phyloP scores from a whole-genome alignment of 2,113 vertebrate genomes.

The Cricetomys ansorgei region DNA sequence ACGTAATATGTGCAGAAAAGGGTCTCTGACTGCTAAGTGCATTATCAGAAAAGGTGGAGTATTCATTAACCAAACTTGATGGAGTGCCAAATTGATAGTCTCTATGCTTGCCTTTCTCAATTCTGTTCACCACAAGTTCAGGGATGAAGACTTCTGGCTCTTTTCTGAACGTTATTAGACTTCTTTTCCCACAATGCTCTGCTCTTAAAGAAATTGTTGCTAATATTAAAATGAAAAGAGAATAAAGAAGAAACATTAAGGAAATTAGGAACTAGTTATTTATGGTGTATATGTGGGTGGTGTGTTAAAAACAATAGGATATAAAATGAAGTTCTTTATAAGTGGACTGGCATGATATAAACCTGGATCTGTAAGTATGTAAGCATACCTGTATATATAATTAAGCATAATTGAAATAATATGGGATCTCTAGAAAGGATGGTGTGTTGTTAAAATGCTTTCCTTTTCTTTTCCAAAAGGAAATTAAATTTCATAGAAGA shows the following conservation, averaged over 20 bases:
- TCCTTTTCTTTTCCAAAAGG: neutral
- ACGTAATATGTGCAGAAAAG: neutral
- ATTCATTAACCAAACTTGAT: neutral
- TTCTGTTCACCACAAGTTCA: neutral
- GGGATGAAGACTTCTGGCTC: neutral
- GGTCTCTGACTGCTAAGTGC: neutral
- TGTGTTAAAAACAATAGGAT: neutral
- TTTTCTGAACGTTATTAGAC: neutral
- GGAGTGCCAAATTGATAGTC: neutral
- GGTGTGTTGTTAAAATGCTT: neutral
- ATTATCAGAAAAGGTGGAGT: no score
- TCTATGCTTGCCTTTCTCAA: neutral
- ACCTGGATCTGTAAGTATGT: neutral
- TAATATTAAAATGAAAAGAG: neutral
- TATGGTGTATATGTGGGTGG: no score
- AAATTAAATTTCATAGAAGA: conserved; percentile 31
- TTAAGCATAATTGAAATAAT: conserved; percentile 58
- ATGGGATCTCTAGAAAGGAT: neutral
- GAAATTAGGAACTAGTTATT: neutral
- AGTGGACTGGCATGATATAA: neutral
- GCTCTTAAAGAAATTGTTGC: neutral
- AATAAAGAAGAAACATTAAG: neutral
- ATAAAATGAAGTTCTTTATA: neutral
- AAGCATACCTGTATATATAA: neutral
- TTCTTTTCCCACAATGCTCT: neutral